Conservation (phyloP, 2,113 vertebrate species). For the Dipodomys merriami region DNA sequence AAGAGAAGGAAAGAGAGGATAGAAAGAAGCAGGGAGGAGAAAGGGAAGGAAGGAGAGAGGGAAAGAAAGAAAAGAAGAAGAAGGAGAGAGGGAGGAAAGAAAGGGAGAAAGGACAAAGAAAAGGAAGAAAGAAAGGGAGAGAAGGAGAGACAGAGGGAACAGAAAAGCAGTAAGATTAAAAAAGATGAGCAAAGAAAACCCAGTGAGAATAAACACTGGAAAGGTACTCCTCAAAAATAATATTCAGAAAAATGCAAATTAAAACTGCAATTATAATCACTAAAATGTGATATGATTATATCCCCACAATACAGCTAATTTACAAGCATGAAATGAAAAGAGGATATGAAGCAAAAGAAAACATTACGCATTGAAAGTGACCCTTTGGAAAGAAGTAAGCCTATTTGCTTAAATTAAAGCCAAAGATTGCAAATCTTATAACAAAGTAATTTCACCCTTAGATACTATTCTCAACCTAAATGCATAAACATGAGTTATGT, state of each 20-base stretch:
- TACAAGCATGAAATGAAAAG: not conserved
- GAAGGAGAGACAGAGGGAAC: too few species aligned
- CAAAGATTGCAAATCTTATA: not conserved
- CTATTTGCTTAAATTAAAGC: not conserved
- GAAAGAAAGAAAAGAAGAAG: too few species aligned
- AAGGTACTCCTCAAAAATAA: not conserved
- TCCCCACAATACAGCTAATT: not conserved
- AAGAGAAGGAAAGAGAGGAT: too few species aligned
- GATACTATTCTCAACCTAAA: slow-evolving; percentile 6
- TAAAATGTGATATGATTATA: not conserved
- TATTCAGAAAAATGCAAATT: not conserved
- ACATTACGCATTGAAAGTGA: not conserved
- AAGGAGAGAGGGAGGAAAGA: too few species aligned
- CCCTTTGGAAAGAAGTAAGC: not conserved
- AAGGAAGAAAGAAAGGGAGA: too few species aligned
- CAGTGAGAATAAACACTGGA: slow-evolving; percentile 10
- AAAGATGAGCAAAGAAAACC: not conserved
- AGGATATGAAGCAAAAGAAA: not conserved
- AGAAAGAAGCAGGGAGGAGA: too few species aligned
- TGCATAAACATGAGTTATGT: not conserved
- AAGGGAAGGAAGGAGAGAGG: too few species aligned
- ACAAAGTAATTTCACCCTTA: slow-evolving; percentile 14
- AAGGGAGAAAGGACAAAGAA: too few species aligned
- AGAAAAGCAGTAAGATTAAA: not conserved
- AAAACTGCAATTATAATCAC: not conserved